These are phyloP conservation scores for Reticulitermes lucifugus DNA, from an alignment of 2,888 invertebrate species.

Conservation along the genomic window DNA sequence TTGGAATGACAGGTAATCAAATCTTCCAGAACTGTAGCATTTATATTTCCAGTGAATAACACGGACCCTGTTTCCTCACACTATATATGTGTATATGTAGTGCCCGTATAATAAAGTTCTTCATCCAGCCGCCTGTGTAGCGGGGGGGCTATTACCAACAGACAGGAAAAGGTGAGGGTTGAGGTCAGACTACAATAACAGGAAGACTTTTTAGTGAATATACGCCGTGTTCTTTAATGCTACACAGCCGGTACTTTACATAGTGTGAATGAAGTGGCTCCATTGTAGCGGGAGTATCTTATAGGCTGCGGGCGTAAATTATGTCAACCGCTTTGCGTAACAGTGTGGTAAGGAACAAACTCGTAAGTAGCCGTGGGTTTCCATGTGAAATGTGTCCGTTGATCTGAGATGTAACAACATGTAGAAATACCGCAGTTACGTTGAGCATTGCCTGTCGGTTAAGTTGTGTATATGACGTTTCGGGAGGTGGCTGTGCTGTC, in stretches of 20 bases:
- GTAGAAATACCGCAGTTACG: too few species aligned
- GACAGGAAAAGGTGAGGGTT: background rate
- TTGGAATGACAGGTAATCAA: too few species aligned
- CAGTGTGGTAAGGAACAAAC: background rate
- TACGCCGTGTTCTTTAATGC: background rate
- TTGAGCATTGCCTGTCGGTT: too few species aligned
- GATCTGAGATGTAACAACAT: too few species aligned
- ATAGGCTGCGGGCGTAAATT: constrained; percentile 10
- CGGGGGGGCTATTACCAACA: background rate
- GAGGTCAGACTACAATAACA: background rate
- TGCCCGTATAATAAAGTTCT: background rate
- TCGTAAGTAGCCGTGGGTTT: background rate
- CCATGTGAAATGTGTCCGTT: too few species aligned
- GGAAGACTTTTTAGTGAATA: background rate
- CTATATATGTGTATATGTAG: too few species aligned
- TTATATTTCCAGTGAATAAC: too few species aligned
- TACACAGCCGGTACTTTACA: constrained; percentile 8
- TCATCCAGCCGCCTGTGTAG: background rate
- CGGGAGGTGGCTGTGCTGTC: too few species aligned
- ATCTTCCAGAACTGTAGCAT: too few species aligned
- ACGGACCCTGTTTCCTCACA: background rate
- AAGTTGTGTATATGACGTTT: too few species aligned
- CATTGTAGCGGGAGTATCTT: constrained; percentile 15
- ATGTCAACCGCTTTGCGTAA: background rate
- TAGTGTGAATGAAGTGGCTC: constrained; percentile 4